Percentiles rank a stretch among this genome's conserved stretches.
These are phyloP conservation scores for Lycodopsis pacificus DNA, from an alignment of 2,797 vertebrate genomes.

Conservation along the genomic window DNA sequence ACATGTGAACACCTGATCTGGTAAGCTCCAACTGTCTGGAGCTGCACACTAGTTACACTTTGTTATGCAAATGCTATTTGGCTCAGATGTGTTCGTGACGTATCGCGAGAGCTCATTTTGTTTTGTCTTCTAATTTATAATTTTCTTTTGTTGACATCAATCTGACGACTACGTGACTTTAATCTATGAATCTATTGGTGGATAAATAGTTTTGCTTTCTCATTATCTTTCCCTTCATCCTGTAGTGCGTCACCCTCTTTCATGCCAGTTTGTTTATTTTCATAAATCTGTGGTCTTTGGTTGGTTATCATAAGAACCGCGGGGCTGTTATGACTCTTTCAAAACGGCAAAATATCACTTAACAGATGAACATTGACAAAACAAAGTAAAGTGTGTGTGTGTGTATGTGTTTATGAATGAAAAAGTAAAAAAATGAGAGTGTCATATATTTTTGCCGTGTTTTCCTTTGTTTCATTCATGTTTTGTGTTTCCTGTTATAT, in stretches of 20 bases:
- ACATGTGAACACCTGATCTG: neutral
- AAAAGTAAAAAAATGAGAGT: too few relatives aligned
- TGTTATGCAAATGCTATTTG: neutral
- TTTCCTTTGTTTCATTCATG: too few relatives aligned
- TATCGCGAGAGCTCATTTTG: neutral
- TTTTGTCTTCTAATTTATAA: neutral
- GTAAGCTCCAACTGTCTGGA: neutral
- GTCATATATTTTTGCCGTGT: too few relatives aligned
- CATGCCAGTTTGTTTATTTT: neutral
- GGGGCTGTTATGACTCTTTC: neutral
- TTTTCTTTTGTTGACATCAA: neutral
- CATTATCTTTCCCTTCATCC: neutral
- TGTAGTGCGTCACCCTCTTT: neutral
- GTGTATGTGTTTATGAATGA: too few relatives aligned
- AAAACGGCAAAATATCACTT: conserved; percentile 9
- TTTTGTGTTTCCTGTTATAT: neutral
- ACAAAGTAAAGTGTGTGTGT: neutral
- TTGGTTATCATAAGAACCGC: conserved; percentile 3
- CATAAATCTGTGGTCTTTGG: neutral
- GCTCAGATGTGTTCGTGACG: neutral
- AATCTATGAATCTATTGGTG: neutral
- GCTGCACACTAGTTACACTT: neutral
- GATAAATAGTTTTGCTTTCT: neutral
- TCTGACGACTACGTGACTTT: neutral
- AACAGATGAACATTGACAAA: neutral